A percentile compares a stretch with the other conserved stretches of the same genome.
Evolutionary conservation across 2,113 vertebrate genomes (phyloP).

Genomic region (Chamaea fasciata): DNA sequence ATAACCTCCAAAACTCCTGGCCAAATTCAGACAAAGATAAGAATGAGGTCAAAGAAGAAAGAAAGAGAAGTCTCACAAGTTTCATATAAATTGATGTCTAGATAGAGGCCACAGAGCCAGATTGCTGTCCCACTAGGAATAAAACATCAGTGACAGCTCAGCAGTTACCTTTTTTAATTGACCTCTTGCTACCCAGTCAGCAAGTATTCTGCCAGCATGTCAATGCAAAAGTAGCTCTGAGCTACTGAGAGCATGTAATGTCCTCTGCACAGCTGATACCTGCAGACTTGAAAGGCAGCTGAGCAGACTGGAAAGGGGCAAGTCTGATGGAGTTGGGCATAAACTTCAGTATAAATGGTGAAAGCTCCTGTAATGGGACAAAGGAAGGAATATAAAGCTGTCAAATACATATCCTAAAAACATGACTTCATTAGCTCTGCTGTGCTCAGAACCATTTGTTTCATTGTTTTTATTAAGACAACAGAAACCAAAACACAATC

Average conservation of each 20-base stretch:
- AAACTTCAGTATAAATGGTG: not conserved
- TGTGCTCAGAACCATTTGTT: not conserved
- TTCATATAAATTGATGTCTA: not conserved
- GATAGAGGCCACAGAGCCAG: not conserved
- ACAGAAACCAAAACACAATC: not conserved
- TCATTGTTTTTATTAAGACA: not conserved
- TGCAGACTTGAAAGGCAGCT: not conserved
- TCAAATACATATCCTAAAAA: not conserved
- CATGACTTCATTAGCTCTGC: not conserved
- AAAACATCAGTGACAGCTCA: not conserved
- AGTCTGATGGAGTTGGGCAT: not conserved
- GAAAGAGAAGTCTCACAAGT: not conserved
- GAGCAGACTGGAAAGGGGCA: not conserved
- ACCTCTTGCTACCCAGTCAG: not conserved
- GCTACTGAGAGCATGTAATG: not conserved
- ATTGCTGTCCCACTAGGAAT: not conserved
- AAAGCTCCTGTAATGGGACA: not conserved
- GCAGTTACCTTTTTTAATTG: not conserved
- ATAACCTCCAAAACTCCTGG: not conserved
- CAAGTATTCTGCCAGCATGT: not conserved
- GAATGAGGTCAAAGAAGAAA: not conserved
- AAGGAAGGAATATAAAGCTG: not conserved
- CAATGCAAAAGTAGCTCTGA: not conserved
- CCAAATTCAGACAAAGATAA: not conserved
- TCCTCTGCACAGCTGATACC: not conserved